A percentile compares a stretch with the other conserved stretches of the same genome.
Conservation (phyloP, 2,113 vertebrate species). For the Lates calcarifer region DNA sequence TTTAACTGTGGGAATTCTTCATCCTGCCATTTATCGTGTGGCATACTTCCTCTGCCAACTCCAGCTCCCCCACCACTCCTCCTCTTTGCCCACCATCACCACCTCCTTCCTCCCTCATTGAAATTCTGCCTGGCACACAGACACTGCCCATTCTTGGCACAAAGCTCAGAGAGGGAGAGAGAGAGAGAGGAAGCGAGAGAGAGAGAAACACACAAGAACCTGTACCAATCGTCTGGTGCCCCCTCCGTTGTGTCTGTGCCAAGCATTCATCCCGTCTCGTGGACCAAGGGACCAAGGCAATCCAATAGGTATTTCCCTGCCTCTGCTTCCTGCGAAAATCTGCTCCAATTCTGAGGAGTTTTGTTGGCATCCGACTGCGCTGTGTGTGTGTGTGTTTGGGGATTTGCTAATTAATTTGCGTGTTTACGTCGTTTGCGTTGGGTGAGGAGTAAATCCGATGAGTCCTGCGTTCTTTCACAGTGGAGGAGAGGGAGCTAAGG, state of each 20-base stretch:
- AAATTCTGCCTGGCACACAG: conserved; percentile 86
- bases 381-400: conserved; percentile 54
- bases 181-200: conserved; percentile 45
- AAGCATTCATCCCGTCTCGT: conserved; percentile 75
- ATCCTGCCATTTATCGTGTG: conserved; percentile 70
- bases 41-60: conserved; percentile 76
- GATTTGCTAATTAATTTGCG: conserved; percentile 73
- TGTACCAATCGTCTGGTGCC: conserved; percentile 76
- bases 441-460: conserved; percentile 47
- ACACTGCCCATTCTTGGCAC: conserved; percentile 85
- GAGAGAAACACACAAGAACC: conserved; percentile 69
- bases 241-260: conserved; percentile 76
- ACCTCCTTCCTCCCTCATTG: conserved; percentile 83
- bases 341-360: conserved; percentile 62
- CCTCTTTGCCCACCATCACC: conserved; percentile 68
- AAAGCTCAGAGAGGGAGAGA: conserved; percentile 69
- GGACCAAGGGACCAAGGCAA: conserved; percentile 69
- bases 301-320: conserved; percentile 78
- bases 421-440: conserved; percentile 68
- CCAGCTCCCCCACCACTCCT: conserved; percentile 59
- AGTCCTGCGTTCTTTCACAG: conserved; percentile 32
- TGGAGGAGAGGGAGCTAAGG: conserved; percentile 18
- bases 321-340: conserved; percentile 67
- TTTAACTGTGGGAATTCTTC: conserved; percentile 66
- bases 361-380: conserved; percentile 58